Conservation (phyloP, 1,140 invertebrate genomes). For the Caerostris darwini region DNA sequence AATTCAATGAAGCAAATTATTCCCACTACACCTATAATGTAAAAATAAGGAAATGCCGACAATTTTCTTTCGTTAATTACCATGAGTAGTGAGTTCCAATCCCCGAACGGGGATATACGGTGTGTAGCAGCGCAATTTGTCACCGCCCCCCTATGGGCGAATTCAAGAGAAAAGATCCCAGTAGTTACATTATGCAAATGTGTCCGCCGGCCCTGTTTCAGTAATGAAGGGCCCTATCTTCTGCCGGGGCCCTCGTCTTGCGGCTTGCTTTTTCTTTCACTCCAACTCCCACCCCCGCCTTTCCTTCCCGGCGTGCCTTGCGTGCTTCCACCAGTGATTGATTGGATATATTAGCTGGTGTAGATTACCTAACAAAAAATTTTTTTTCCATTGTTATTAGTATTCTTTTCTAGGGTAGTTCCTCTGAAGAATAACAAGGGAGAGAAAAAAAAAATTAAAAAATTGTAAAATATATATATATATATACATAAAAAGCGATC, state of each 20-base stretch:
- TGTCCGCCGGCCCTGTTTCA: slow-evolving; percentile 60
- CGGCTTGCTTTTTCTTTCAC: neutral
- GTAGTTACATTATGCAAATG: slow-evolving; percentile 75
- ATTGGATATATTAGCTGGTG: slow-evolving; percentile 69
- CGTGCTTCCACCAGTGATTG: slow-evolving; percentile 48
- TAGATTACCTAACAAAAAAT: slow-evolving; percentile 41
- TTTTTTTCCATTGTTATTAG: neutral
- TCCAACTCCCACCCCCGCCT: neutral
- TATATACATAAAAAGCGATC: neutral
- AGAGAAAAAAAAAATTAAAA: neutral
- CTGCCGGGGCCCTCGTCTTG: neutral
- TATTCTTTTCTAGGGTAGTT: neutral
- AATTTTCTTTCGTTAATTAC: no score
- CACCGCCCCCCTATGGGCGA: neutral
- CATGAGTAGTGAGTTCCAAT: neutral
- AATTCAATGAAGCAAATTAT: no score
- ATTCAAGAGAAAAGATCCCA: slow-evolving; percentile 56
- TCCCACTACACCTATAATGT: no score
- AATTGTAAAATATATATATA: no score
- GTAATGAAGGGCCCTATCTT: slow-evolving; percentile 51
- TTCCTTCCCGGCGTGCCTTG: neutral
- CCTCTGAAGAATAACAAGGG: neutral
- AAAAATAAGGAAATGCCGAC: no score
- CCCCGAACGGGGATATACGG: neutral
- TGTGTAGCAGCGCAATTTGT: neutral